These are phyloP conservation scores for Cassiopea xamachana DNA, from an alignment of 30 jellyfish, hydroid and myxozoan species.

Conservation along the genomic window DNA sequence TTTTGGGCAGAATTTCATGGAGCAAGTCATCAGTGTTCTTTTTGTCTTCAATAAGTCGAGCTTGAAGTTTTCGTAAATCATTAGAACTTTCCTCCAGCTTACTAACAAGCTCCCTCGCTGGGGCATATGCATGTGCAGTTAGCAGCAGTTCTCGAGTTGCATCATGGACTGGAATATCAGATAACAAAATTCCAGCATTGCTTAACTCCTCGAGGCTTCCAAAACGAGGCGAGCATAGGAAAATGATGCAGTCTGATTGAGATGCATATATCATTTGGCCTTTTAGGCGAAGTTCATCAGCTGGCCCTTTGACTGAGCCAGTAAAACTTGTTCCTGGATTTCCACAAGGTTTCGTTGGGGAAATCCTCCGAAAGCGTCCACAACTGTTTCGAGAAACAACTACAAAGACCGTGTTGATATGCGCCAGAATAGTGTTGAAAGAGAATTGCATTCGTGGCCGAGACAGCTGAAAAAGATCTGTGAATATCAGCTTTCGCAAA, in stretches of 20 bases:
- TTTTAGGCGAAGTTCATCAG: constrained; percentile 77
- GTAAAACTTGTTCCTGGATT: not conserved
- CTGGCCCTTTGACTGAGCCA: constrained; percentile 2
- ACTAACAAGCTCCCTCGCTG: constrained; percentile 79
- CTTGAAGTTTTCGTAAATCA: constrained; percentile 65
- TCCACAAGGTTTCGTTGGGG: constrained; percentile 47
- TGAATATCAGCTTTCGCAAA: constrained; percentile 24
- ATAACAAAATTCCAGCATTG: constrained; percentile 52
- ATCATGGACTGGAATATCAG: constrained; percentile 89
- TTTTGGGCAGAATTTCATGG: constrained; percentile 78
- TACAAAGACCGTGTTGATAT: constrained; percentile 85
- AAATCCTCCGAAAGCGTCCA: constrained; percentile 66
- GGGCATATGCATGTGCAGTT: constrained; percentile 79
- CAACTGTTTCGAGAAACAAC: constrained; percentile 73
- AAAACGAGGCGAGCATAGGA: constrained; percentile 87
- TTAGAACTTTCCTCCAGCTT: constrained; percentile 78
- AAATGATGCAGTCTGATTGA: constrained; percentile 64
- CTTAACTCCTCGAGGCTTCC: constrained; percentile 70
- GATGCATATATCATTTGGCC: constrained; percentile 87
- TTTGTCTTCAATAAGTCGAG: constrained; percentile 78
- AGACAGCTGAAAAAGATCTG: constrained; percentile 64
- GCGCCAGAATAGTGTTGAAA: constrained; percentile 71
- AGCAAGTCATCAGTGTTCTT: constrained; percentile 78
- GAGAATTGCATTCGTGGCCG: constrained; percentile 84
- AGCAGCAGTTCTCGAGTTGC: constrained; percentile 84